Base-by-base conservation (phyloP, 2,797 vertebrate genomes). In the Malurus leucopterus region DNA sequence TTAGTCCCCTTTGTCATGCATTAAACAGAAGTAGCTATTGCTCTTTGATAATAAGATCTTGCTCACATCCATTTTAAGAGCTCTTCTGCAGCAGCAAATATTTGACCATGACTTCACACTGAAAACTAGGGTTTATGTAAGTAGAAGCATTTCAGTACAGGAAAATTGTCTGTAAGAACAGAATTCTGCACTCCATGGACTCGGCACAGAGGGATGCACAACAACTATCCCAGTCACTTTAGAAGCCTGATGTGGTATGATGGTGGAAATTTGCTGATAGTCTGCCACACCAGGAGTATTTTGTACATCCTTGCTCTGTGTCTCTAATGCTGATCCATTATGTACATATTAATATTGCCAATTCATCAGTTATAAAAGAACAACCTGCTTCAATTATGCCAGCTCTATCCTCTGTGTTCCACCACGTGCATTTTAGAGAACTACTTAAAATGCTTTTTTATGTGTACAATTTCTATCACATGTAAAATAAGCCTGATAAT, bases 381-480 rank as follows among this genome's bases (percentile, higher is more conserved):
- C 5, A 53, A 53, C 4, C 9, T 43, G 13, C 32, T 62, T 43
- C 49, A 64, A 68, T 43, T 27, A 57, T 3, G 2, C 11, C 43
- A 80, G 27, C 34, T 69, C 8, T n/a, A 26, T 34, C n/a, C 15
- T 1, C 0, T 34, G 18, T 3, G 6, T 59, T 86, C 11, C 3
- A 50, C 29, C 13, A 38, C 0, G 0, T 9, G 13, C 15, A 43
- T n/a, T 62, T 57, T 21, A 50, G 32, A 63, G 15, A 7, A 40
- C 13, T 58, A 23, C 7, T 79, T 50, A n/a, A 65, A 85, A 38
- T 8, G 5, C 5, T 23, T 27, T 27, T 62, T 62, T 20, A 81
- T 6, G 6, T 22, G 17, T 23, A 46, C 30, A 49, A 34, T 22
- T 82, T 75, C 8, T 38, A 85, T 24, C 4, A 41, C 30, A 9